Percentiles rank a stretch among this genome's conserved stretches.
These are phyloP conservation scores for Quadroppia sp. DNA, from an alignment of 2,888 invertebrate species.

Conservation along the genomic window DNA sequence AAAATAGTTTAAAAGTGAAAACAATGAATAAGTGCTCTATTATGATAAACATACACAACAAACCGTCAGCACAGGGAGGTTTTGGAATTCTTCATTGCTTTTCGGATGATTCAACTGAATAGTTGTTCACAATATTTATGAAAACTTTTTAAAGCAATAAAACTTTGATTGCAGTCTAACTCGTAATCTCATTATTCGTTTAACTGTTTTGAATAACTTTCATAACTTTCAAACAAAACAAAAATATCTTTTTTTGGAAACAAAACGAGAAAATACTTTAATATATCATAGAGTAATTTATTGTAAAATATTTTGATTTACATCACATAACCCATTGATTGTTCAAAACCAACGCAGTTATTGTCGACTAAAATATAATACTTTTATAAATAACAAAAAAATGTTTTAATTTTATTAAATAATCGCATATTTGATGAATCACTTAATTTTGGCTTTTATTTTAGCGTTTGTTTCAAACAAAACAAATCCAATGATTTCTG, in stretches of 20 bases:
- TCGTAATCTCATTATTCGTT: neutral
- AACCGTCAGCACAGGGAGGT: neutral
- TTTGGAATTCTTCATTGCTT: neutral
- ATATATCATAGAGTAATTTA: no score
- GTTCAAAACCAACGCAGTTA: no score
- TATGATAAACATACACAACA: conserved; percentile 3
- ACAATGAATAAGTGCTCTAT: conserved; percentile 27
- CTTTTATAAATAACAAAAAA: no score
- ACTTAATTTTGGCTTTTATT: neutral
- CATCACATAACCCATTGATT: no score
- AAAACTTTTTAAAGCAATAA: neutral
- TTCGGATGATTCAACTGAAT: neutral
- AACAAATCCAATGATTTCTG: no score
- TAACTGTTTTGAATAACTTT: neutral
- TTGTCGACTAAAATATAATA: no score
- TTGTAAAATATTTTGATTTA: no score
- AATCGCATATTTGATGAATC: neutral
- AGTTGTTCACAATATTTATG: conserved; percentile 9
- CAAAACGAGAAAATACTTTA: no score
- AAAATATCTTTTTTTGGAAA: no score
- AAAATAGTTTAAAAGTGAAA: conserved; percentile 29
- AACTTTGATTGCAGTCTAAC: conserved; percentile 7
- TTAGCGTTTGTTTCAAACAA: conserved; percentile 1
- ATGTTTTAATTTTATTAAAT: no score
- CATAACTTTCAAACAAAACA: no score